Evolutionary conservation across 2,797 vertebrate genomes (phyloP).

Genomic region (Acrossocheilus wenchowensis): DNA sequence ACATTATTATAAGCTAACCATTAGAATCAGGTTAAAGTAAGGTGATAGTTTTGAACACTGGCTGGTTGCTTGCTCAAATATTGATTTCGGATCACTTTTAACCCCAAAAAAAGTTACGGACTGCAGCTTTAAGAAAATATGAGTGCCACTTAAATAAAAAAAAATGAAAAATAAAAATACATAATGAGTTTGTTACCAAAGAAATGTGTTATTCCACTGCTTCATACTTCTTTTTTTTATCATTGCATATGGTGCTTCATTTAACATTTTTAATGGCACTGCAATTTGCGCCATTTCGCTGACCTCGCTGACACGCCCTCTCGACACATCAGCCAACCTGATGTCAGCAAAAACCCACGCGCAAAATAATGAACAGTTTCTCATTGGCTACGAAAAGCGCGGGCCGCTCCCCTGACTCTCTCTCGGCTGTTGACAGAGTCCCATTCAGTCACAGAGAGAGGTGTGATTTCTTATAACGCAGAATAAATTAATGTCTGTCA

Average conservation of each 20-base stretch:
- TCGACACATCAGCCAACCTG: slow-evolving; percentile 1
- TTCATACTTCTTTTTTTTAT: background rate
- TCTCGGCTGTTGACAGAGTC: background rate
- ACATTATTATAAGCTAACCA: too few relatives aligned
- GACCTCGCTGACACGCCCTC: background rate
- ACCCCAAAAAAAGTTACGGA: too few relatives aligned
- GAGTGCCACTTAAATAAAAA: too few relatives aligned
- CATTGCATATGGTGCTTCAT: background rate
- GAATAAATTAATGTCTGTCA: background rate
- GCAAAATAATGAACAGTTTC: background rate
- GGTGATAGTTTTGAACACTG: too few relatives aligned
- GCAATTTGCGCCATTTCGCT: background rate
- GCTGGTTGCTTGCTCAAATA: too few relatives aligned
- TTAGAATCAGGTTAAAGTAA: too few relatives aligned
- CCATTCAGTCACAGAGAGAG: background rate
- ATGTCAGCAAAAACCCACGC: background rate
- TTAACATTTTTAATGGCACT: background rate
- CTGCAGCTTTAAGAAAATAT: too few relatives aligned
- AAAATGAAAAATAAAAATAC: too few relatives aligned
- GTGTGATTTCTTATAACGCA: background rate
- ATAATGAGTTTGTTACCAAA: too few relatives aligned
- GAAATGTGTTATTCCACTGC: too few relatives aligned
- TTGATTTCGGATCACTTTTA: too few relatives aligned
- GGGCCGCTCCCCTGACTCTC: background rate
- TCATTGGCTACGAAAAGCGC: background rate